These are phyloP conservation scores for Glyphotaelius pellucidus DNA, from an alignment of 2,888 invertebrate species.

Conservation along the genomic window DNA sequence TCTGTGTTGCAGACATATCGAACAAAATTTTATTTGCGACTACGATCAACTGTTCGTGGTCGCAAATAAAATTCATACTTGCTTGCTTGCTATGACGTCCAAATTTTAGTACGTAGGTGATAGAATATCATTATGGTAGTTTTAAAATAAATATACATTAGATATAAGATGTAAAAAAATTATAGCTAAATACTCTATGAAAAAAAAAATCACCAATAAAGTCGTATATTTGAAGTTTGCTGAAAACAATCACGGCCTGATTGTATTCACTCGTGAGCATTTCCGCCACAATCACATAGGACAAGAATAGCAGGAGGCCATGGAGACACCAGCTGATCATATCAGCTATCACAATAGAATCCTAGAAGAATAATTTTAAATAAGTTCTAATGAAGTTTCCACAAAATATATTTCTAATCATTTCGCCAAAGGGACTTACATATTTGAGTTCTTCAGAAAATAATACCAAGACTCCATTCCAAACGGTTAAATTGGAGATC, in stretches of 20 bases:
- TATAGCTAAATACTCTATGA: too few species aligned
- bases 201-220: background rate
- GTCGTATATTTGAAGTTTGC: constrained; percentile 6
- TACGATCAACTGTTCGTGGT: too few species aligned
- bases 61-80: too few species aligned
- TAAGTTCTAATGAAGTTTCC: background rate
- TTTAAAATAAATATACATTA: too few species aligned
- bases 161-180: too few species aligned
- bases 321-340: background rate
- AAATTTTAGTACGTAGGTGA: too few species aligned
- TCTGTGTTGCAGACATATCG: too few species aligned
- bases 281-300: constrained; percentile 1
- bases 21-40: too few species aligned
- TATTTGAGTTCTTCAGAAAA: background rate
- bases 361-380: background rate
- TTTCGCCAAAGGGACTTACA: background rate
- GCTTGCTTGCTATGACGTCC: too few species aligned
- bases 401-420: background rate
- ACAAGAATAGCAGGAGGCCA: background rate
- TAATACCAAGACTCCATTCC: background rate
- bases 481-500: background rate
- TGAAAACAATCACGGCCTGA: background rate
- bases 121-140: too few species aligned
- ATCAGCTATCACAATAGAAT: background rate
- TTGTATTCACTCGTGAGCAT: background rate